phyloP scores from a whole-genome alignment of 2,888 invertebrate genomes.

The Idaea straminata region DNA sequence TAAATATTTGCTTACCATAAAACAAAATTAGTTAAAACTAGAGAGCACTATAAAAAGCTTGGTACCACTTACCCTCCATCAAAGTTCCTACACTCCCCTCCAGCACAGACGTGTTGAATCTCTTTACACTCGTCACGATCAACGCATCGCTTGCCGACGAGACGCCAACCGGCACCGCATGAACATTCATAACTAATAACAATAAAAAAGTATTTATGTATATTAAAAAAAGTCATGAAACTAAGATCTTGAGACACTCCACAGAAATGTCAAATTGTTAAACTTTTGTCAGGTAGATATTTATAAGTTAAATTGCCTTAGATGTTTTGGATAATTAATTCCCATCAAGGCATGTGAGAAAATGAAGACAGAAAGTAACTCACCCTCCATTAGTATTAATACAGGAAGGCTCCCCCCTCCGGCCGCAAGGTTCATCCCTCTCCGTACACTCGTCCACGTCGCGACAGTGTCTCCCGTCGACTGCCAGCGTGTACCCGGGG shows the following conservation, averaged over 20 bases:
- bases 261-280: not conserved
- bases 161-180: constrained; percentile 89
- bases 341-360: too few species aligned
- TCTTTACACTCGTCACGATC: constrained; percentile 91
- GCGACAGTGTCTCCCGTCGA: constrained; percentile 88
- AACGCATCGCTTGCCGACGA: constrained; percentile 80
- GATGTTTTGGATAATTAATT: too few species aligned
- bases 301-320: too few species aligned
- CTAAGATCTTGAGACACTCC: constrained; percentile 13
- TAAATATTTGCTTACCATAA: not conserved
- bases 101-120: constrained; percentile 86
- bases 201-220: not conserved
- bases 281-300: too few species aligned
- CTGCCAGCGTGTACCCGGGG: constrained; percentile 86
- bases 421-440: constrained; percentile 57
- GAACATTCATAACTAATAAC: constrained; percentile 79
- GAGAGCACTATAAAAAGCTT: too few species aligned
- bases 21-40: not conserved
- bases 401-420: constrained; percentile 62
- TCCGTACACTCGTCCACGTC: constrained; percentile 90
- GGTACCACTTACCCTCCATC: constrained; percentile 82
- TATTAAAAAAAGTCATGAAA: constrained; percentile 1
- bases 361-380: constrained; percentile 14
- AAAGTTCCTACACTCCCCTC: constrained; percentile 90
- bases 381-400: constrained; percentile 73